Evolutionary conservation across 2,888 invertebrate species (phyloP).

Genomic region (Timema cristinae): DNA sequence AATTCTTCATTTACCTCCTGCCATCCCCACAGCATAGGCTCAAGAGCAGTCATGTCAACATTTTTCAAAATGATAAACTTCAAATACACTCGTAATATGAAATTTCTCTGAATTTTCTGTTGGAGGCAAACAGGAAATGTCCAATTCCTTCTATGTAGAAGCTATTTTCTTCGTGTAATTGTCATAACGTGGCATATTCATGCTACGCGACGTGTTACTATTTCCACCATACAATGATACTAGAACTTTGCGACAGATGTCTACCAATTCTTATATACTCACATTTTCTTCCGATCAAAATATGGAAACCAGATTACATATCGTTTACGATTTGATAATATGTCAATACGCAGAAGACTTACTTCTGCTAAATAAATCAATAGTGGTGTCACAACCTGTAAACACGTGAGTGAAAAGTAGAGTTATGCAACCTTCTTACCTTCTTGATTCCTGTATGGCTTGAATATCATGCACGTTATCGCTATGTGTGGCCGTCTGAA

Average conservation of each 20-base stretch:
- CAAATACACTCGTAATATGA: not conserved
- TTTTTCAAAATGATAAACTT: not conserved
- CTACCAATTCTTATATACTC: not conserved
- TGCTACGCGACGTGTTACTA: not conserved
- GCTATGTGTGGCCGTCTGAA: constrained; percentile 15
- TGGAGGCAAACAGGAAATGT: constrained; percentile 11
- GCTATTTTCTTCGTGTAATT: constrained; percentile 9
- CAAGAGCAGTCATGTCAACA: not conserved
- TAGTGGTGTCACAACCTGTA: not conserved
- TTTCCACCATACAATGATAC: constrained; percentile 5
- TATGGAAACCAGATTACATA: not conserved
- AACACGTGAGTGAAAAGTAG: not conserved
- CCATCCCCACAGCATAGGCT: not conserved
- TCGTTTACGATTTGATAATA: not conserved
- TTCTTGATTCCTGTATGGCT: constrained; percentile 1
- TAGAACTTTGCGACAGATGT: constrained; percentile 7
- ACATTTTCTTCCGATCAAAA: not conserved
- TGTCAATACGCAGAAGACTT: not conserved
- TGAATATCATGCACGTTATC: constrained; percentile 5
- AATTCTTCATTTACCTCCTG: constrained; percentile 4
- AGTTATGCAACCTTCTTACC: not conserved
- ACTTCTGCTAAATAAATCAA: not conserved
- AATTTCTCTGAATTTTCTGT: constrained; percentile 8
- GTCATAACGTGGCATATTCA: not conserved
- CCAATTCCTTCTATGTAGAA: not conserved